Evolutionary conservation across 53 echinoderm and acorn worm species (phyloP).

Genomic region (Echinometra lucunter): DNA sequence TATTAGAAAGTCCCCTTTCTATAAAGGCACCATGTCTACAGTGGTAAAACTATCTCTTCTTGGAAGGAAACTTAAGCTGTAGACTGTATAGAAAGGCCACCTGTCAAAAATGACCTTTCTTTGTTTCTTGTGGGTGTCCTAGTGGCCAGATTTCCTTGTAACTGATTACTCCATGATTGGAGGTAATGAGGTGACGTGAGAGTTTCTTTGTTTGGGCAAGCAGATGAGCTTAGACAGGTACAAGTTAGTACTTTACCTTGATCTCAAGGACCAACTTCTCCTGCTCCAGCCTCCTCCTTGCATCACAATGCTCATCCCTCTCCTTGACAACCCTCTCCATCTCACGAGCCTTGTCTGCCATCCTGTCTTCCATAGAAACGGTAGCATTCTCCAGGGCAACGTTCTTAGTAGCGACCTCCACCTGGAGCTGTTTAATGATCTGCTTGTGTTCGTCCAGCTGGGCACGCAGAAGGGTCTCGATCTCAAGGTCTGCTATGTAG

Average conservation of each 20-base stretch:
- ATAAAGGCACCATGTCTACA: too few species aligned
- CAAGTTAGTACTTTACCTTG: slow-evolving; percentile 56
- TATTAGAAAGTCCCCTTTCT: too few species aligned
- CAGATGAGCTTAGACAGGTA: too few species aligned
- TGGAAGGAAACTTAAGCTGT: too few species aligned
- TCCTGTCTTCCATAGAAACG: slow-evolving; percentile 76
- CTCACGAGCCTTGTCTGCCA: slow-evolving; percentile 85
- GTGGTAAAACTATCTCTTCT: too few species aligned
- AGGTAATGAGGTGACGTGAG: too few species aligned
- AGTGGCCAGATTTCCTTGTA: too few species aligned
- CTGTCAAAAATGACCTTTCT: too few species aligned
- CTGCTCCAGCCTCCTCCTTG: slow-evolving; percentile 83
- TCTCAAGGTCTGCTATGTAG: slow-evolving; percentile 76
- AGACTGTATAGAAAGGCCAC: too few species aligned
- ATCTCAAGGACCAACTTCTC: slow-evolving; percentile 89
- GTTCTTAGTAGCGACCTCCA: slow-evolving; percentile 88
- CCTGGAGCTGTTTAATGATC: slow-evolving; percentile 87
- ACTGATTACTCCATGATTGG: too few species aligned
- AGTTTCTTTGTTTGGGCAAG: too few species aligned
- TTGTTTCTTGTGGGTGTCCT: too few species aligned
- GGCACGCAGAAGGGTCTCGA: slow-evolving; percentile 75
- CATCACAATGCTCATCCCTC: slow-evolving; percentile 78
- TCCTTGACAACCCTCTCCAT: slow-evolving; percentile 77
- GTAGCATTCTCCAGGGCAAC: slow-evolving; percentile 81
- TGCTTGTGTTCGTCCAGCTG: slow-evolving; percentile 87